Base-by-base conservation (phyloP, 2,797 vertebrate genomes). In the Myripristis jacobus region DNA sequence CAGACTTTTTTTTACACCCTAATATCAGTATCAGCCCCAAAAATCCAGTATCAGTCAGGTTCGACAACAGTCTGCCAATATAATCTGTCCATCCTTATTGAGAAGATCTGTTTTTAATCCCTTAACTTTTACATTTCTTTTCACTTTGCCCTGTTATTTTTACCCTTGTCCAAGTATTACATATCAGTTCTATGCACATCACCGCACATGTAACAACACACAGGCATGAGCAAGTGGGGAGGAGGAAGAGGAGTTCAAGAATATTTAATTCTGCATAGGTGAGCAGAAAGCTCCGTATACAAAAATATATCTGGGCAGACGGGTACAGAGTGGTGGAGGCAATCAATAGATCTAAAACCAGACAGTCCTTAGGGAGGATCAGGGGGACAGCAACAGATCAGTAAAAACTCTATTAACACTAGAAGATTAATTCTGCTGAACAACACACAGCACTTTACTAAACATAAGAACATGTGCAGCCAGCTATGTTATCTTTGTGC, bases 241-340 rank as follows among this genome's bases (percentile, higher is more conserved):
- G 38, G 12, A 41, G 38, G 38, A 41, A 31, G 75, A 74, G 55
- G 51, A 72, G 52, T 77, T 81, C 12, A 54, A 41, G 38, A 13
- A 75, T 73, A 80, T 84, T 77, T 67, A 58, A 70, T 80, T 84
- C 66, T 63, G 74, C 85, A 85, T 38, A 82, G 83, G 72, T 79
- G 54, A 81, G 66, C 80, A 83, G 54, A 79, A 79, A 73, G 52
- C 56, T 48, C 70, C 47, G 63, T 59, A 56, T 54, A 56, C 52
- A 84, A 77, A 82, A 84, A 84, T 70, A 85, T 21, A 68, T 55
- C 24, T 18, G 24, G 2, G 54, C 16, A 70, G 62, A 68, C 43
- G 43, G 58, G 64, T 29, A 66, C 47, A 2, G 16, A 71, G 71
- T 22, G 71, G 31, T 6, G 12, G 19, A 56, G 34, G 15, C 1